Base-by-base conservation (phyloP, 2,888 invertebrate species). In the Rosalia funebris region DNA sequence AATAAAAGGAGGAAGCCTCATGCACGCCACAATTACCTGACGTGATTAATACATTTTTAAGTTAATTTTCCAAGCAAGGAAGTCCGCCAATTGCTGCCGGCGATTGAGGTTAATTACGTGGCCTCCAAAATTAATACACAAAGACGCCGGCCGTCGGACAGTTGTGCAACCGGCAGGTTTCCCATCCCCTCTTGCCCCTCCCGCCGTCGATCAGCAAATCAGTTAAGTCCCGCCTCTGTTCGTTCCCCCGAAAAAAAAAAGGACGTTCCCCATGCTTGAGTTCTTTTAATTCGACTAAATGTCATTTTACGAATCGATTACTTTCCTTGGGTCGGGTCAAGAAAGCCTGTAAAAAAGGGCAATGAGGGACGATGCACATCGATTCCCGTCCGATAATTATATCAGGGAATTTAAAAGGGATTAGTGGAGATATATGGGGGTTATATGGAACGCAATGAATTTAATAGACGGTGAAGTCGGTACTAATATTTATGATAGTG, bases 271-370 rank as follows among this genome's bases (percentile, higher is more conserved):
- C 7, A 25, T 7, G 25, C 25, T 25, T n/a, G n/a, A n/a, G n/a
- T 25, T 25, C 25, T 5, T 7, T 25, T 25, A 3, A 25, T 7
- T 53, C 52, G 41, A 47, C 47, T 48, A 66, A 66, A 66, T 66
- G 66, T 66, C 66, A 66, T 57, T 50, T 42, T 50, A 37, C 41
- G 57, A 50, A 66, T 66, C 66, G 63, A 66, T 61, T 46, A 45
- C 20, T 53, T 39, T 46, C 34, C 41, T n/a, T 41, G 32, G 57
- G 47, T 60, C 47, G 57, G 63, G 65, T 58, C 62, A 60, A 50
- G 57, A 55, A 60, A 60, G 36, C 14, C 52, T 37, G 32, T 15
- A 50, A 50, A 50, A 50, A 32, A 16, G 7, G 7, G 25, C 7
- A 25, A 25, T 25, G 7, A 25, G 7, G 4, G 25, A 7, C 25